Evolutionary conservation across 1,140 invertebrate genomes (phyloP).

Genomic region (Leptoteleia sp.): DNA sequence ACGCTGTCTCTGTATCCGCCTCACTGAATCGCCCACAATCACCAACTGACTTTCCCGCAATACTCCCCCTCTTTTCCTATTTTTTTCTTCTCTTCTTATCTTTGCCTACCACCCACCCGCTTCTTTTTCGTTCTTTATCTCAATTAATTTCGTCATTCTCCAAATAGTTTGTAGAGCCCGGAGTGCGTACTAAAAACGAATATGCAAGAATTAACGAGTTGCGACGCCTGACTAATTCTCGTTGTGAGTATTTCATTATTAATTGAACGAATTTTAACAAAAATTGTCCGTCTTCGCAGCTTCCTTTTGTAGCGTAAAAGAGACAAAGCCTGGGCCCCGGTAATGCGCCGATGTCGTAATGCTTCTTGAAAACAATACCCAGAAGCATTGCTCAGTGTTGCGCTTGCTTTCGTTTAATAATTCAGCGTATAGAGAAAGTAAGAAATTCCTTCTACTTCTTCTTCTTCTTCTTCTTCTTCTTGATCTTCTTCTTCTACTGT

Average conservation of each 20-base stretch:
- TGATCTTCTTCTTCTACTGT: no score
- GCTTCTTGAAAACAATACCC: slow-evolving; percentile 34
- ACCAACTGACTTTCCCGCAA: neutral
- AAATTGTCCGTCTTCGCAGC: slow-evolving; percentile 51
- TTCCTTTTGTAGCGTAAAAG: slow-evolving; percentile 30
- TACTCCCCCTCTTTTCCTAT: neutral
- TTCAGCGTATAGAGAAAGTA: neutral
- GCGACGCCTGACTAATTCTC: slow-evolving; percentile 48
- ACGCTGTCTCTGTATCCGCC: neutral
- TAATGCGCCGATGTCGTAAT: slow-evolving; percentile 8
- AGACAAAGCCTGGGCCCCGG: no score
- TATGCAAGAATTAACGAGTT: slow-evolving; percentile 37
- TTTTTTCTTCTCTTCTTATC: neutral
- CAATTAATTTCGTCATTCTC: slow-evolving; percentile 45
- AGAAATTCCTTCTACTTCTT: neutral
- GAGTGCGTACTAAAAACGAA: slow-evolving; percentile 55
- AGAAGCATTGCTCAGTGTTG: slow-evolving; percentile 37
- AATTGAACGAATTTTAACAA: slow-evolving; percentile 42
- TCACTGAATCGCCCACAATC: neutral
- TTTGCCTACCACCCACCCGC: neutral
- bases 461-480: neutral
- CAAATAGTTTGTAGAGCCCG: slow-evolving; percentile 44
- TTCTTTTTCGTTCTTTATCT: slow-evolving; percentile 39
- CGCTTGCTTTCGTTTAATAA: slow-evolving; percentile 50
- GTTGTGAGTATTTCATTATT: slow-evolving; percentile 56